Conservation (phyloP, 2,888 invertebrate species). For the Tyria jacobaeae region DNA sequence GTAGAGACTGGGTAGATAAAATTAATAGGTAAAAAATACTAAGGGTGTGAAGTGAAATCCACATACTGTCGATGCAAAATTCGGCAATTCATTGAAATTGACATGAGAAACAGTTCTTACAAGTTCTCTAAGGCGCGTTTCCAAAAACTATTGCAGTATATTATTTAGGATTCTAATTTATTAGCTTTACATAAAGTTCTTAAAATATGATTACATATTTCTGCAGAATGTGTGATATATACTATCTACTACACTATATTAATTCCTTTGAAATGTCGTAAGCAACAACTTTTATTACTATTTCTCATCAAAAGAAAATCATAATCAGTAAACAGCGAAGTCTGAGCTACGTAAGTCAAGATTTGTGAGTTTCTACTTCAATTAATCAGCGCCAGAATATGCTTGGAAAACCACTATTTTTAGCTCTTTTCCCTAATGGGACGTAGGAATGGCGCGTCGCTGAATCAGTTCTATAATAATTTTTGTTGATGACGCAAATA, state of each 20-base stretch:
- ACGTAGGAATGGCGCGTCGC: conserved; percentile 44
- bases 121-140: background rate
- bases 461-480: conserved; percentile 45
- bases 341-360: conserved; percentile 34
- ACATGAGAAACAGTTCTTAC: background rate
- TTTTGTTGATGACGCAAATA: conserved; percentile 47
- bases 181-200: background rate
- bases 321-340: conserved; percentile 22
- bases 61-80: background rate
- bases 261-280: background rate
- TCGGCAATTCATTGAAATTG: background rate
- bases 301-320: conserved; percentile 2
- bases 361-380: conserved; percentile 56
- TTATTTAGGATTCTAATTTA: background rate
- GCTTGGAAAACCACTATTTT: conserved; percentile 53
- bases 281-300: background rate
- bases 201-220: background rate
- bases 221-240: background rate
- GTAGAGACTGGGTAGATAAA: too few species aligned
- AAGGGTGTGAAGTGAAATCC: background rate
- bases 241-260: too few species aligned
- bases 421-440: conserved; percentile 50
- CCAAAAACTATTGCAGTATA: background rate
- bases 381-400: conserved; percentile 58
- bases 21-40: too few species aligned